A percentile compares a stretch with the other conserved stretches of the same genome.
Evolutionary conservation across 2,888 invertebrate genomes (phyloP).

Genomic region (Neoascia interrupta): DNA sequence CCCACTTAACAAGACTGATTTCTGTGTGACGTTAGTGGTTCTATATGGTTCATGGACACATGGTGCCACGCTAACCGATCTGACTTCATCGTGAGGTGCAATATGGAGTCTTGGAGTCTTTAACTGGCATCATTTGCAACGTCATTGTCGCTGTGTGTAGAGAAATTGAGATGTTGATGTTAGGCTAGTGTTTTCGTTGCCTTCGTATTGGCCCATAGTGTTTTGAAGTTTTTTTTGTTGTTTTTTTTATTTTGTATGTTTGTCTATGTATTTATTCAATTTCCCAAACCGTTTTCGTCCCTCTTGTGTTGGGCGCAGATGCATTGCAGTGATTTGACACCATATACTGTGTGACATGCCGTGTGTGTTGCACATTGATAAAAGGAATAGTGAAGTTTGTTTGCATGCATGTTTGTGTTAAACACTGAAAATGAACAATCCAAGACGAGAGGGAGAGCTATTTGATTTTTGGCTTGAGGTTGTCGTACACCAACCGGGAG

Average conservation of each 20-base stretch:
- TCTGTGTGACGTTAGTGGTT: neutral
- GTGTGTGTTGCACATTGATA: conserved; percentile 45
- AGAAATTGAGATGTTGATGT: conserved; percentile 24
- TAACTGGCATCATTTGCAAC: conserved; percentile 21
- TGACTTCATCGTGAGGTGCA: too few species aligned
- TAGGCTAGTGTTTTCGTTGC: too few species aligned
- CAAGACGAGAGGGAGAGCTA: too few species aligned
- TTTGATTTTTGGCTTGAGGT: too few species aligned
- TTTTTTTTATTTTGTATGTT: conserved; percentile 6
- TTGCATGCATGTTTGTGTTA: conserved; percentile 51
- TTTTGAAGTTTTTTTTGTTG: neutral
- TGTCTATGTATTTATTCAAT: conserved; percentile 44
- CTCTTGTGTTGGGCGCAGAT: conserved; percentile 40
- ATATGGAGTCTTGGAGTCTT: too few species aligned
- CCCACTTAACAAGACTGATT: conserved; percentile 27
- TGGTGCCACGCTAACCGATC: too few species aligned
- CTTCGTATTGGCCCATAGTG: too few species aligned
- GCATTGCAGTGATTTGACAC: conserved; percentile 56
- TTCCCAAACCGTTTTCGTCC: conserved; percentile 32
- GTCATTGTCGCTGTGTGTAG: conserved; percentile 24
- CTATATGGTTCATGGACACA: too few species aligned
- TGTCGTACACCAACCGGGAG: too few species aligned
- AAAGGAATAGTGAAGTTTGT: conserved; percentile 13
- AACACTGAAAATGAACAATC: conserved; percentile 64
- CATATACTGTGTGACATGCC: conserved; percentile 52